These are phyloP conservation scores for Leptodactylus fuscus DNA, from an alignment of 2,113 vertebrate species.

Conservation along the genomic window DNA sequence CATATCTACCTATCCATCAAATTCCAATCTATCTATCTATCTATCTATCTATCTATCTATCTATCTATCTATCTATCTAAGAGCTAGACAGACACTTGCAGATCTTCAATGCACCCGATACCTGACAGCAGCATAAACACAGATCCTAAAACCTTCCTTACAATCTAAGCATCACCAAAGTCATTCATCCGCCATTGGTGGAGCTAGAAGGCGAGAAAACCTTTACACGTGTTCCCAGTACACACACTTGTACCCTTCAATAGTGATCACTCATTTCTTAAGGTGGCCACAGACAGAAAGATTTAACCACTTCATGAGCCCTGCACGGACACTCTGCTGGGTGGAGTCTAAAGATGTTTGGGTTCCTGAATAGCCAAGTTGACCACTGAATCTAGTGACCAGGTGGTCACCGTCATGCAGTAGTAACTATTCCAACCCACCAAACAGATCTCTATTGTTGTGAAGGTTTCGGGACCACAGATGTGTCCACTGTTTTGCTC, in stretches of 20 bases:
- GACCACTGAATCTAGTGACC: neutral
- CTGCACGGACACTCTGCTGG: neutral
- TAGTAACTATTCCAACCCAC: neutral
- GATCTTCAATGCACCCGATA: neutral
- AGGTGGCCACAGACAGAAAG: neutral
- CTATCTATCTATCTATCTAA: too few relatives aligned
- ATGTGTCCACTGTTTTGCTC: neutral
- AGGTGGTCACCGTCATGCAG: neutral
- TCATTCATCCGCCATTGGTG: too few relatives aligned
- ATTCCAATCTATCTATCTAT: too few relatives aligned
- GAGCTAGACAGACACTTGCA: too few relatives aligned
- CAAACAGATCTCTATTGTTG: neutral
- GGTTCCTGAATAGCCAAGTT: neutral
- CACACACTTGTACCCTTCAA: neutral
- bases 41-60: too few relatives aligned
- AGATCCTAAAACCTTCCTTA: neutral
- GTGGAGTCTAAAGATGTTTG: neutral
- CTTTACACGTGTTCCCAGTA: neutral
- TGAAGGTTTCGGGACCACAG: neutral
- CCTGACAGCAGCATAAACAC: neutral
- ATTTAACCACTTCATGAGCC: neutral
- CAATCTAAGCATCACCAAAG: neutral
- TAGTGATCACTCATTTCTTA: neutral
- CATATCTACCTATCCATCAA: too few relatives aligned
- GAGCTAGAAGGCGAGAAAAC: neutral